These are phyloP conservation scores for Tenthredo amoena DNA, from an alignment of 2,888 invertebrate species.

Conservation along the genomic window DNA sequence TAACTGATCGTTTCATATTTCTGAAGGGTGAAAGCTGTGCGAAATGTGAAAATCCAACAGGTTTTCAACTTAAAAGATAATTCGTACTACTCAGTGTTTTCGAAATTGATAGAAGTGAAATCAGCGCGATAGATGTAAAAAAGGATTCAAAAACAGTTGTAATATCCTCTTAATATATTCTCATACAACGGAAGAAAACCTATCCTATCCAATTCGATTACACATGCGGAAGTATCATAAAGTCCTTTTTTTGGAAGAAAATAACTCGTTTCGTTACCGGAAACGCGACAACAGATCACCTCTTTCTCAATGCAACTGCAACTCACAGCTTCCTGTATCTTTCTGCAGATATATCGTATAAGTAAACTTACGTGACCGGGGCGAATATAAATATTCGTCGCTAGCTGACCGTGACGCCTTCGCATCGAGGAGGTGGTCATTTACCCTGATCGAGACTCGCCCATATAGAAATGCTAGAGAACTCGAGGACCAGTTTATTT, in stretches of 20 bases:
- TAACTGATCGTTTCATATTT: conserved; percentile 20
- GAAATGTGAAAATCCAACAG: neutral
- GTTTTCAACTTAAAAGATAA: neutral
- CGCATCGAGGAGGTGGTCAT: conserved; percentile 40
- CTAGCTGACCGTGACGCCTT: conserved; percentile 49
- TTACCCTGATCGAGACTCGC: conserved; percentile 32
- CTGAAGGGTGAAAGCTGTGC: neutral
- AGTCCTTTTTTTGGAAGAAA: neutral
- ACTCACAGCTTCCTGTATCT: neutral
- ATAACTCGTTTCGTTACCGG: neutral
- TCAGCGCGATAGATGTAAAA: neutral
- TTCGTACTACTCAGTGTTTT: neutral
- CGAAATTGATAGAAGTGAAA: neutral
- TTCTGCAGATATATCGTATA: neutral
- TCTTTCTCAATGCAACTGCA: neutral
- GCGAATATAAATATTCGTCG: conserved; percentile 31
- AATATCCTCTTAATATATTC: neutral
- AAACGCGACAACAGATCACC: neutral
- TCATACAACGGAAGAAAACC: neutral
- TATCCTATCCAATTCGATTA: neutral
- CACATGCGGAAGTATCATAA: neutral
- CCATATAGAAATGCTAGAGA: conserved; percentile 40
- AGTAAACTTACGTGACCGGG: conserved; percentile 30
- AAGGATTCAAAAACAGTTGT: neutral
- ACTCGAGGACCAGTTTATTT: conserved; percentile 34